Evolutionary conservation across 2,113 vertebrate genomes (phyloP), one percentile per base, ranked within the genome.

Genomic region (Oryzias melastigma): DNA sequence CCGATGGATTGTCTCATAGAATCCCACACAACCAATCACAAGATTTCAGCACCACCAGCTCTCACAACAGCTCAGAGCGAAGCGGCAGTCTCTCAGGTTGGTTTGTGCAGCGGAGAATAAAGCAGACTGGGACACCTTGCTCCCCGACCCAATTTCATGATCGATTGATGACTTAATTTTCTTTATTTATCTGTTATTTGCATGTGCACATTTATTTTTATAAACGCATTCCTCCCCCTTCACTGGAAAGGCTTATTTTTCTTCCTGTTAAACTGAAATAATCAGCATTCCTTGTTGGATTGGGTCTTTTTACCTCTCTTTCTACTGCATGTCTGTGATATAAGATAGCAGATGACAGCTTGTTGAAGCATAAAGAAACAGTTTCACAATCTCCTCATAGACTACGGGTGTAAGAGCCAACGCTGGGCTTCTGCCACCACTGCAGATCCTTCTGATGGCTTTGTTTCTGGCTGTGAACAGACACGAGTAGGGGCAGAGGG

Each of bases 1-100:
- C 95, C 94, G 97, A 99, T 72, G 97, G 97, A 94, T 91, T 98
- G 94, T 98, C 95, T 95, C 98, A 94, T 97, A 98, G 96, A 98
- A 96, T 99, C 87, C 96, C 96, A 90, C 97, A 99, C 97, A 98
- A 99, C 95, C 97, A 99, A 95, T 99, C 97, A 93, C 96, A 99
- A 94, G 97, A 99, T 97, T 98, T 98, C 97, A 99, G 96, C 97
- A 98, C 96, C 91, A 97, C 95, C 94, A 99, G 97, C 93, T 99
- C 96, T 93, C 95, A 98, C 95, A 98, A 98, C 96, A 98, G 96
- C 94, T 99, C 97, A 83, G 97, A 98, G 90, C 94, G 97, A 92
- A 99, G 97, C 93, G 95, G 96, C 95, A 99, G 97, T 89, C 95
- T 98, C 89, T 98, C 97, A 98, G 97, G 97, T 98, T 95, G 95